Conservation (phyloP, 2,113 vertebrate genomes). For the Bostrychus sinensis region DNA sequence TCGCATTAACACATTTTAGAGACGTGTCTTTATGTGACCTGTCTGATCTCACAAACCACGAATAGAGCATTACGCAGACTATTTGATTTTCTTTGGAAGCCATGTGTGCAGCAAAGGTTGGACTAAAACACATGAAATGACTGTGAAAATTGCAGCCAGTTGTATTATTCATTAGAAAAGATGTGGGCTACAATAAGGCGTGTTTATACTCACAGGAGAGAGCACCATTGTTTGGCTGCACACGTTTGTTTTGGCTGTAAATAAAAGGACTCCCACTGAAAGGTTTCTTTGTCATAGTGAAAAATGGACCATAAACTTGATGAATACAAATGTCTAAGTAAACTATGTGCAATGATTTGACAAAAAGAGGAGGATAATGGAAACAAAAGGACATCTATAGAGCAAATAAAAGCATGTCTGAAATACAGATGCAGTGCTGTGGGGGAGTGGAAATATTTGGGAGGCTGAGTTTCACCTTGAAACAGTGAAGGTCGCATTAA, state of each 20-base stretch:
- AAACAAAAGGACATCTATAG: too few relatives aligned
- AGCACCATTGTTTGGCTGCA: background rate
- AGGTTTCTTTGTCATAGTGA: background rate
- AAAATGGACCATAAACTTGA: background rate
- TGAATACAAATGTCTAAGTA: background rate
- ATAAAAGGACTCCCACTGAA: background rate
- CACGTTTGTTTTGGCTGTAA: background rate
- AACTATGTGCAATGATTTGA: background rate
- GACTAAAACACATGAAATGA: too few relatives aligned
- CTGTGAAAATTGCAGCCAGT: background rate
- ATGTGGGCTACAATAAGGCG: background rate
- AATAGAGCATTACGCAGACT: too few relatives aligned
- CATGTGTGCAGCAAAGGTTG: too few relatives aligned
- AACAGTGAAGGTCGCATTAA: conserved; percentile 16
- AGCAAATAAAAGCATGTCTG: too few relatives aligned
- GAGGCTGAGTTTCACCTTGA: conserved; percentile 22
- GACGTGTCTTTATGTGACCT: background rate
- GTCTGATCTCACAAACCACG: too few relatives aligned
- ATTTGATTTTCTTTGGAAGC: too few relatives aligned
- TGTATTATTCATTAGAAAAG: background rate
- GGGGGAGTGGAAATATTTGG: background rate
- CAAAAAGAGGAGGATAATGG: too few relatives aligned
- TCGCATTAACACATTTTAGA: background rate
- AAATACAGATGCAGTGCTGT: background rate
- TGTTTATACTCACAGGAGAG: too few relatives aligned